Evolutionary conservation across 2,888 invertebrate genomes (phyloP).

Genomic region (Paralinhomoeus sp.): DNA sequence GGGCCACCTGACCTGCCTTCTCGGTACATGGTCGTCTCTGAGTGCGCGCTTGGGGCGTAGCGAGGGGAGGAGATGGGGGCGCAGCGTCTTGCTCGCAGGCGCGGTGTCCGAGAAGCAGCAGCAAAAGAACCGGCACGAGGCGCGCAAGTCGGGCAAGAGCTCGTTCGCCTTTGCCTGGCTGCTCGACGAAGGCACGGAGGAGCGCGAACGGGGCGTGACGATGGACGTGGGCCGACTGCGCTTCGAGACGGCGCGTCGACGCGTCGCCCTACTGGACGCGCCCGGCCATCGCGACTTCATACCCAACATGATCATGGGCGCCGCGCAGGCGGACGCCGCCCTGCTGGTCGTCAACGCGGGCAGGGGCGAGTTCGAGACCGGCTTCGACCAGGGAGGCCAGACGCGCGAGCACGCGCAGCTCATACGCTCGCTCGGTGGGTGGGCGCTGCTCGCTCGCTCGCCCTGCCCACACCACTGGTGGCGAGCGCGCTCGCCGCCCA

Average conservation of each 20-base stretch:
- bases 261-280: conserved; percentile 54
- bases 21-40: conserved; percentile 12
- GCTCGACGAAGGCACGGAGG: conserved; percentile 91
- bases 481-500: neutral
- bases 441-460: too few relatives aligned
- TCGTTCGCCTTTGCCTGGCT: conserved; percentile 82
- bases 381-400: conserved; percentile 91
- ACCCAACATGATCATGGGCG: conserved; percentile 96
- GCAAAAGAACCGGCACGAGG: conserved; percentile 93
- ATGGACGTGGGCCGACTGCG: conserved; percentile 70
- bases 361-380: conserved; percentile 94
- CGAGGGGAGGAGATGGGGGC: neutral
- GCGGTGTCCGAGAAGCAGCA: conserved; percentile 63
- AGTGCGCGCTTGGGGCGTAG: neutral
- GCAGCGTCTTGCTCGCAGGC: neutral
- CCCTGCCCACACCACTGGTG: too few relatives aligned
- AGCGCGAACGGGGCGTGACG: conserved; percentile 75
- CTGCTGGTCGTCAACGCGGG: conserved; percentile 78
- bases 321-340: conserved; percentile 91
- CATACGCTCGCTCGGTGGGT: conserved; percentile 47
- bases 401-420: conserved; percentile 86
- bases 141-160: conserved; percentile 84
- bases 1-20: conserved; percentile 60
- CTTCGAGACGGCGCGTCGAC: conserved; percentile 15
- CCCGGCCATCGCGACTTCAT: conserved; percentile 98